Evolutionary conservation across 35 echinoderm and acorn worm genomes (phyloP).

Genomic region (Apostichopus japonicus): DNA sequence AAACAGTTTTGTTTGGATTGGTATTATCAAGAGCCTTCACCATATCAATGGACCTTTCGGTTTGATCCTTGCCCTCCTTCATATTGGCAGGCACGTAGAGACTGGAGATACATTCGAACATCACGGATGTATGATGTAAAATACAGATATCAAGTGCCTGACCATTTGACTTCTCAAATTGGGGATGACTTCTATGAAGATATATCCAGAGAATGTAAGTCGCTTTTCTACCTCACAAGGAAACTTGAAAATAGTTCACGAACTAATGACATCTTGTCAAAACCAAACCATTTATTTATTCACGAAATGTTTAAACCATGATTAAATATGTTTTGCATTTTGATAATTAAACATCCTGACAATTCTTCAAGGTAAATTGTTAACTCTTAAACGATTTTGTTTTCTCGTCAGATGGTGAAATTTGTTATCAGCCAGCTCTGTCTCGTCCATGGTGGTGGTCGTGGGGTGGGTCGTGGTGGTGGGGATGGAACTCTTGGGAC

Average conservation of each 20-base stretch:
- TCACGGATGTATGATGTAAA: conserved; percentile 8
- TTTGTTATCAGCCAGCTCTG: conserved; percentile 30
- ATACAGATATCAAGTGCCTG: not conserved
- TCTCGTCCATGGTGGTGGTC: conserved; percentile 38
- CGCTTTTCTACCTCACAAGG: not conserved
- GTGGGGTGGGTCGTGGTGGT: not conserved
- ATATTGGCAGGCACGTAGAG: conserved; percentile 39
- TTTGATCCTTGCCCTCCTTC: conserved; percentile 52
- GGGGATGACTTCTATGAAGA: conserved; percentile 15
- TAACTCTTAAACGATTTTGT: too few relatives aligned
- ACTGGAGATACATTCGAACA: conserved; percentile 21
- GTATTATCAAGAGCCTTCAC: conserved; percentile 32
- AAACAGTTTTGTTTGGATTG: conserved; percentile 55
- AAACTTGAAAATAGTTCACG: too few relatives aligned
- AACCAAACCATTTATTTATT: too few relatives aligned
- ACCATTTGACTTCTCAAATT: not conserved
- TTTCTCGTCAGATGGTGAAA: conserved; percentile 13
- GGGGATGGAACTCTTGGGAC: not conserved
- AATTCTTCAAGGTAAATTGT: too few relatives aligned
- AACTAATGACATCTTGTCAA: too few relatives aligned
- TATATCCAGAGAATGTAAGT: not conserved
- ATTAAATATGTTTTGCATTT: too few relatives aligned
- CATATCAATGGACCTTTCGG: not conserved
- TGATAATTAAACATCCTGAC: too few relatives aligned
- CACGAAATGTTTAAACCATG: too few relatives aligned